Base-by-base conservation (phyloP, 2,113 vertebrate genomes). In the Lepus europaeus region DNA sequence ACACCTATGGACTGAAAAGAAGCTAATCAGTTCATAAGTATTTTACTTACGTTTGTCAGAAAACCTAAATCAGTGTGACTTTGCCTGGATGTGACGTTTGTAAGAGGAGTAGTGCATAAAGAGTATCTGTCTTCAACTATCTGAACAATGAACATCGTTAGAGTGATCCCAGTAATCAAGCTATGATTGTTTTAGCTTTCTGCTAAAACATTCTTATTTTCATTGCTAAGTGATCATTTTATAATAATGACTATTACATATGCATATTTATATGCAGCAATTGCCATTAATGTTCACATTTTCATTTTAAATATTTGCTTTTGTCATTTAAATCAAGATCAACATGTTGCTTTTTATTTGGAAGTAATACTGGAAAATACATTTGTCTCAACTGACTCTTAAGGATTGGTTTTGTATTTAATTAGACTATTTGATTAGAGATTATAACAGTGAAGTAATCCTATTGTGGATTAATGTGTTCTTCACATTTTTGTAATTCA, bases 1-100 rank as follows among this genome's bases (percentile, higher is more conserved):
- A 12, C 33, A 74, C 56, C 31, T 10, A 25, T 89, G 20, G 25
- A 36, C 78, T 92, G 78, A 61, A 92, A 81, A 95, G 59, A 93
- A 87, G 84, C 87, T 77, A 93, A 36, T 87, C 25, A 77, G 27
- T 25, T 89, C 78, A 92, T 70, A 95, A 90, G 49, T 78, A 90
- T 64, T 95, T 97, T 27, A 90, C 53, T 80, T 78, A 45, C 6
- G 36, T 88, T 89, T 91, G n/a, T 87, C 53, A 79, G 69, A 89
- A 95, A 92, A 51, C 20, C 19, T 66, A 73, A 68, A 59, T 85
- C 29, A 69, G 10, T 69, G 29, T 81, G 63, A 36, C 63, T 82
- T 31, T 84, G 20, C 83, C n/a, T 83, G 23, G n/a, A 36, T 81
- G 6, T 94, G 74, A 83, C 64, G 10, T 10, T 95, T 79, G 45